A percentile compares a stretch with the other conserved stretches of the same genome.
Conservation (phyloP, 2,888 invertebrate species). For the Apamea sordens region DNA sequence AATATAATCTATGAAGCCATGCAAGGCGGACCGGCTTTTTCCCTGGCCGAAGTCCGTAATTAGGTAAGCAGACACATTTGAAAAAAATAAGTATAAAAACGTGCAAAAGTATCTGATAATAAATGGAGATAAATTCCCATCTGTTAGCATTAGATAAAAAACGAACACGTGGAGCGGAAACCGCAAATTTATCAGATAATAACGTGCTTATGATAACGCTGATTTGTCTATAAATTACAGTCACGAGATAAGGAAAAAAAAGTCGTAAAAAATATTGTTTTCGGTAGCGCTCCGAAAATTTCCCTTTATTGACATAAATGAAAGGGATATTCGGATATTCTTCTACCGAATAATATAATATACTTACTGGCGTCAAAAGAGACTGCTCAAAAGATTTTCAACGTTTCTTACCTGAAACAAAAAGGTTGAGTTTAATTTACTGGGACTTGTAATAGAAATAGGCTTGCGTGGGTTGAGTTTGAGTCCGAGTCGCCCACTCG, state of each 20-base stretch:
- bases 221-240: constrained; percentile 56
- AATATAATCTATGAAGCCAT: background rate
- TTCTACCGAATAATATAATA: constrained; percentile 43
- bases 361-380: constrained; percentile 54
- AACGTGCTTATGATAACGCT: constrained; percentile 54
- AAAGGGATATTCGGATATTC: constrained; percentile 36
- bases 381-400: constrained; percentile 49
- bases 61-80: background rate
- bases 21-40: background rate
- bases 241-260: constrained; percentile 39
- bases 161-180: constrained; percentile 52
- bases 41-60: background rate
- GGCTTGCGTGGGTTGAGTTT: constrained; percentile 38
- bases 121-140: constrained; percentile 22
- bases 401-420: constrained; percentile 70
- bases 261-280: constrained; percentile 38
- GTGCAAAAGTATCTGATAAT: background rate
- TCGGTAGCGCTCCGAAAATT: constrained; percentile 11
- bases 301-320: constrained; percentile 52
- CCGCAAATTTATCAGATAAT: constrained; percentile 49
- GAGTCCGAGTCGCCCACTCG: constrained; percentile 15
- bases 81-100: background rate
- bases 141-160: constrained; percentile 46
- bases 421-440: constrained; percentile 62
- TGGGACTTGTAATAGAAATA: constrained; percentile 53